Percentiles rank a stretch among this genome's conserved stretches.
These are phyloP conservation scores for Aphrocallistes beatrix DNA, from an alignment of 37 sponge, comb jelly and placozoan species.

Conservation along the genomic window DNA sequence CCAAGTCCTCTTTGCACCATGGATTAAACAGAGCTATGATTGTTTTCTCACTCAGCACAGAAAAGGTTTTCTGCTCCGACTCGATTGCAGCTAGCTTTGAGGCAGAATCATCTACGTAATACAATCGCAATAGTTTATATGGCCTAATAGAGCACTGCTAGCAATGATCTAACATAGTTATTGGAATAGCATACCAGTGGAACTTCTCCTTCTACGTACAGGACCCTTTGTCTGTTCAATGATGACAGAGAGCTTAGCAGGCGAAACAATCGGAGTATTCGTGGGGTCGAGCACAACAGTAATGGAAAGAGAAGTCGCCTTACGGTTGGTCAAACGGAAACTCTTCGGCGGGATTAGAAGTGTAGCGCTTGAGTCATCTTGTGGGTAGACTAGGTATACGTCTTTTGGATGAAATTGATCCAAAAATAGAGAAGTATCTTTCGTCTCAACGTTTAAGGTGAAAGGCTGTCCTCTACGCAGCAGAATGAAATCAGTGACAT, in stretches of 20 bases:
- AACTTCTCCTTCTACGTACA: not conserved
- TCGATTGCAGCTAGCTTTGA: not conserved
- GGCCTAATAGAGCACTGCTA: too few species aligned
- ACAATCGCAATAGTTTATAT: too few species aligned
- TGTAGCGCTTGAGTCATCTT: not conserved
- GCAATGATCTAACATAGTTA: too few species aligned
- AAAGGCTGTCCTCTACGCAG: constrained; percentile 41
- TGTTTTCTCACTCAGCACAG: constrained; percentile 13
- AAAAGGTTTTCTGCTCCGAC: not conserved
- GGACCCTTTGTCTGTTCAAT: not conserved
- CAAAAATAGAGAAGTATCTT: not conserved
- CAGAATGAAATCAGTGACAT: constrained; percentile 26
- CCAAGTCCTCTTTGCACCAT: constrained; percentile 35
- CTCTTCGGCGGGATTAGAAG: not conserved
- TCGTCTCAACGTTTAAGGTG: constrained; percentile 20
- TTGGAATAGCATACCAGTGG: not conserved
- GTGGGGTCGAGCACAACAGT: not conserved
- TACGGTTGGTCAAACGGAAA: not conserved
- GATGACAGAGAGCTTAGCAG: not conserved
- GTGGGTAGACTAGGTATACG: not conserved
- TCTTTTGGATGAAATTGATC: not conserved
- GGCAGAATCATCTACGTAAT: constrained; percentile 9
- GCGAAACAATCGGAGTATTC: not conserved
- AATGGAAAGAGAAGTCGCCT: not conserved
- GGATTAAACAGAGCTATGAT: constrained; percentile 54